These are phyloP conservation scores for Takifugu ocellatus DNA, from an alignment of 2,797 vertebrate species.

Conservation along the genomic window DNA sequence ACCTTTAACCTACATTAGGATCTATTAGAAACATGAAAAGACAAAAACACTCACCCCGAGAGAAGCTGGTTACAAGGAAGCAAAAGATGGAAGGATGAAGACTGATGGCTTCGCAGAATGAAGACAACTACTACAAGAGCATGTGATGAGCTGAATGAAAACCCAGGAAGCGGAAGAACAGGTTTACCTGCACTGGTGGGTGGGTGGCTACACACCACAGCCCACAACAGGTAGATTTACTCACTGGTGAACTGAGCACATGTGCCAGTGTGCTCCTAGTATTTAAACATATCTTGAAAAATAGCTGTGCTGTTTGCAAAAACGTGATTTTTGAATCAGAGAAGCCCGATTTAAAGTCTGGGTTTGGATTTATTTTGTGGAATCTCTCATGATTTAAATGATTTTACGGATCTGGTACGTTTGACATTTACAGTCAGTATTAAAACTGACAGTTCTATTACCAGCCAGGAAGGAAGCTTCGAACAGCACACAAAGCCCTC, in stretches of 20 bases:
- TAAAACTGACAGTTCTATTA: too few species aligned
- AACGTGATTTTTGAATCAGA: too few species aligned
- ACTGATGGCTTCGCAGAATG: constrained; percentile 18
- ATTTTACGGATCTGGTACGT: too few species aligned
- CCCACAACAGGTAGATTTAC: constrained; percentile 1
- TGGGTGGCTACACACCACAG: not conserved
- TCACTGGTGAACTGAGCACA: not conserved
- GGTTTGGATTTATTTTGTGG: too few species aligned
- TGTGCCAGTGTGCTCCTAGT: too few species aligned
- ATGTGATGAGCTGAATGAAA: constrained; percentile 54
- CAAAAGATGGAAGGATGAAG: constrained; percentile 10
- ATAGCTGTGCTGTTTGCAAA: too few species aligned
- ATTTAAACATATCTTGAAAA: too few species aligned
- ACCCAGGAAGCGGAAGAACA: constrained; percentile 58
- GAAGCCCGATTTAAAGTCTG: too few species aligned
- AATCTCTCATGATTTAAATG: too few species aligned
- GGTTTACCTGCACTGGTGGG: constrained; percentile 42
- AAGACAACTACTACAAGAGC: constrained; percentile 13
- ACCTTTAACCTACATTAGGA: not conserved
- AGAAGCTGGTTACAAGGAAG: not conserved
- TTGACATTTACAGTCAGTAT: too few species aligned
- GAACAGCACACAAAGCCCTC: not conserved
- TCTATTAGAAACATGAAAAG: constrained; percentile 6
- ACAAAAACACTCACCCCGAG: not conserved
- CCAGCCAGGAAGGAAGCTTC: not conserved